These are phyloP conservation scores for Chauna torquata DNA, from an alignment of 2,113 vertebrate species.

Conservation along the genomic window DNA sequence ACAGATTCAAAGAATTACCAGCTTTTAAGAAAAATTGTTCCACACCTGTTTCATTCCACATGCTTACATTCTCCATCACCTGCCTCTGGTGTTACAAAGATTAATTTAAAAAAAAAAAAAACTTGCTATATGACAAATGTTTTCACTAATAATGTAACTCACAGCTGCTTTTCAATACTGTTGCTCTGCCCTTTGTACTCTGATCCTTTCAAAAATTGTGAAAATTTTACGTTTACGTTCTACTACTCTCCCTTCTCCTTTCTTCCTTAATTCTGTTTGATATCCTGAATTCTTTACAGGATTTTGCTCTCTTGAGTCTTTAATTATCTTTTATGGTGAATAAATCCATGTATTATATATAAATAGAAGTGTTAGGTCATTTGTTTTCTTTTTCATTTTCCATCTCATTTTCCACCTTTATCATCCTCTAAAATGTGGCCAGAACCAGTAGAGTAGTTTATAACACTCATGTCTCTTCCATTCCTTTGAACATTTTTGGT, in stretches of 20 bases:
- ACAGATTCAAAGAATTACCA: not conserved
- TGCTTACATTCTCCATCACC: not conserved
- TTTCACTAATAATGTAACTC: not conserved
- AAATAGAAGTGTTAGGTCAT: not conserved
- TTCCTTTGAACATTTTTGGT: not conserved
- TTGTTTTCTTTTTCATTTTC: not conserved
- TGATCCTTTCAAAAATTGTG: not conserved
- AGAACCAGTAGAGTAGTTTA: not conserved
- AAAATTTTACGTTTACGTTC: not conserved
- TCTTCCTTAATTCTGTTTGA: not conserved
- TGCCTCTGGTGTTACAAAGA: not conserved
- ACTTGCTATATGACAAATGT: not conserved
- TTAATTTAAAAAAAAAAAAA: no score
- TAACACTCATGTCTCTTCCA: not conserved
- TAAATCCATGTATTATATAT: not conserved
- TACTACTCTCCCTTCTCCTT: not conserved
- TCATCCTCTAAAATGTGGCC: not conserved
- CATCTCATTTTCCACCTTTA: not conserved
- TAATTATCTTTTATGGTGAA: not conserved
- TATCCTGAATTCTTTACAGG: not conserved
- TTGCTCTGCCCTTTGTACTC: not conserved
- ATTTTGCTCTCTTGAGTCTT: not conserved
- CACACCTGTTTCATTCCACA: not conserved
- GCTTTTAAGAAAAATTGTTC: not conserved
- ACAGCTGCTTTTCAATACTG: not conserved